Percentiles rank a stretch among this genome's conserved stretches.
These are phyloP conservation scores for Thalassaphorura encarpata DNA, from an alignment of 1,140 invertebrate species.

Conservation along the genomic window DNA sequence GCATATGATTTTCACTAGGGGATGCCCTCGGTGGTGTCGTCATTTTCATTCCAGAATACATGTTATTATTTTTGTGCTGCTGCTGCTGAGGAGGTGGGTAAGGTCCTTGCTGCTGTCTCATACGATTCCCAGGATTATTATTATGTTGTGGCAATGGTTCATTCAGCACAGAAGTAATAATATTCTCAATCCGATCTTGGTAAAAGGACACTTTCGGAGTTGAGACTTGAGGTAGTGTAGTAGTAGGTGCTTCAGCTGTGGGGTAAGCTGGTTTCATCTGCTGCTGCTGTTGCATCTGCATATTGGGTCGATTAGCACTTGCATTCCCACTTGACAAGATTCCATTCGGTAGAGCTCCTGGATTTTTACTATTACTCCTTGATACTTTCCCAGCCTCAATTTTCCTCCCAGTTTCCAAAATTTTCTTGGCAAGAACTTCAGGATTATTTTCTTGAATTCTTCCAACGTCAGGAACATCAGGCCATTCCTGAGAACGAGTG, in stretches of 20 bases:
- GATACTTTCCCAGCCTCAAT: conserved; percentile 66
- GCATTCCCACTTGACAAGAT: background rate
- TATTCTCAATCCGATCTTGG: conserved; percentile 81
- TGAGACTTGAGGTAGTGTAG: conserved; percentile 7
- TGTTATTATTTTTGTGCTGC: too few relatives aligned
- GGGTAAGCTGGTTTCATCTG: background rate
- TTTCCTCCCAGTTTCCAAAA: conserved; percentile 73
- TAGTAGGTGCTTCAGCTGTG: background rate
- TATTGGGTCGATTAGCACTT: background rate
- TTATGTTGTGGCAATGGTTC: too few relatives aligned
- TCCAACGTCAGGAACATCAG: conserved; percentile 67
- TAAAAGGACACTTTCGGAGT: conserved; percentile 59
- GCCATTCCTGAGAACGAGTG: conserved; percentile 76
- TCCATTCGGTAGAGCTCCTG: background rate
- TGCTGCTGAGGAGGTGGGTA: too few relatives aligned
- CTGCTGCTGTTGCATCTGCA: background rate
- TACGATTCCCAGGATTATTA: too few relatives aligned
- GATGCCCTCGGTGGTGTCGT: too few relatives aligned
- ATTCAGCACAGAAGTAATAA: too few relatives aligned
- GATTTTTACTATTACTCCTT: conserved; percentile 36
- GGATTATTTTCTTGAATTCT: conserved; percentile 87
- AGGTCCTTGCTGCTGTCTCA: too few relatives aligned
- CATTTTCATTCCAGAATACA: too few relatives aligned
- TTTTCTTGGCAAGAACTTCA: conserved; percentile 76
- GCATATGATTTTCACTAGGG: too few relatives aligned